Evolutionary conservation across 2,888 invertebrate species (phyloP), one percentile per base, ranked within the genome.

Genomic region (Leptinotarsa haldemani): DNA sequence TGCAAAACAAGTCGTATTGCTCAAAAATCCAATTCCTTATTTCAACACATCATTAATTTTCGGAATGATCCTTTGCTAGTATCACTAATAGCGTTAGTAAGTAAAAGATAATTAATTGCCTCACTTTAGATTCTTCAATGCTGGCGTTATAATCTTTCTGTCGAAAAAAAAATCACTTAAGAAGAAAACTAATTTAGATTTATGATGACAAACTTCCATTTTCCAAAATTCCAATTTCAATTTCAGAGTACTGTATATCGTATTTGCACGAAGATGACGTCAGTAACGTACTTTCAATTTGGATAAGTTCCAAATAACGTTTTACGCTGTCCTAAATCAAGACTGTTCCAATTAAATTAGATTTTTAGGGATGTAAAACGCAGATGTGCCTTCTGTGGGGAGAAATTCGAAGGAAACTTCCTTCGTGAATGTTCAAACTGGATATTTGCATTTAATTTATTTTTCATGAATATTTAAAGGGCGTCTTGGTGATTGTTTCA

Each of bases 281-380:
- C 83, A 83, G 81, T 80, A 79, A 78, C 76, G 80, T 79, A 81
- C 82, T 81, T 79, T 79, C 81, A 81, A 84, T 84, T 78, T 81
- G 83, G 84, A 84, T 82, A 85, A 83, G 81, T 83, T 82, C 82
- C 80, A 81, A 82, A 82, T 82, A 83, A 80, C 81, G 81, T 76
- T 83, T 83, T 80, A 78, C 81, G 80, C 78, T 69, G 74, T 77
- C 71, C 78, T 83, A 84, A 84, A 84, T 84, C 83, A 82, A 78
- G 77, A 65, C 74, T 70, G 79, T 79, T 81, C 76, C 79, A 80
- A 76, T 77, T 81, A 80, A 83, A 84, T 83, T 82, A 82, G 82
- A 82, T 83, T 82, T 78, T 67, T 73, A 80, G 81, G 80, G 82
- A 81, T 82, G 82, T 81, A 82, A 82, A 82, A 81, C 79, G 83